Conservation (phyloP, 37 sponge, comb jelly and placozoan genomes). For the Geodia barretti region DNA sequence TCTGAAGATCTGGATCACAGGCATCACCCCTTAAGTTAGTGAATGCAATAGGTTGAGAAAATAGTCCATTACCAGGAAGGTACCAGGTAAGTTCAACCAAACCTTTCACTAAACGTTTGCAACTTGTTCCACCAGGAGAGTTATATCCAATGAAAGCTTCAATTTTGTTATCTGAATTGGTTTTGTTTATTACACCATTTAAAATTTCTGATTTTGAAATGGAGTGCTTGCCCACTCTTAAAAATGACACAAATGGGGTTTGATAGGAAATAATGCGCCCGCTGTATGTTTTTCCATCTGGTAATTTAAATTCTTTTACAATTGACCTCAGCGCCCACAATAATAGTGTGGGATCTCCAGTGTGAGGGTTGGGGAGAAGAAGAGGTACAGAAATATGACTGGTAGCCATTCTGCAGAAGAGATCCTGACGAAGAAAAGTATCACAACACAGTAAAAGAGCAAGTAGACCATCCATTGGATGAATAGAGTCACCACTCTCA, state of each 20-base stretch:
- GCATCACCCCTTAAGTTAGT: conserved; percentile 37
- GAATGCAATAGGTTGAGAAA: conserved; percentile 31
- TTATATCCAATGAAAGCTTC: conserved; percentile 23
- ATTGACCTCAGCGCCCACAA: conserved; percentile 31
- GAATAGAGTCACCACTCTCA: not conserved
- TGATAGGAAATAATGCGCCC: conserved; percentile 8
- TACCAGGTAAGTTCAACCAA: conserved; percentile 41
- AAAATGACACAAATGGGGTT: conserved; percentile 44
- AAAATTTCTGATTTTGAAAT: conserved; percentile 39
- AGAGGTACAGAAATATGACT: conserved; percentile 39
- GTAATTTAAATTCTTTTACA: conserved; percentile 27
- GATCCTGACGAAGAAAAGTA: conserved; percentile 35
- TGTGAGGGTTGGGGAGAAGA: conserved; percentile 24
- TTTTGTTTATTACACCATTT: conserved; percentile 16
- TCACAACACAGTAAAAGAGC: conserved; percentile 33
- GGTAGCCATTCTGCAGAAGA: conserved; percentile 3
- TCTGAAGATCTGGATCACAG: not conserved
- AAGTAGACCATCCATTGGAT: conserved; percentile 46
- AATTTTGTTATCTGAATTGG: too few relatives aligned
- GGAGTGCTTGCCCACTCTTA: conserved; percentile 17
- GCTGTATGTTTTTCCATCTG: not conserved
- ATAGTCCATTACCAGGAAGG: conserved; percentile 15
- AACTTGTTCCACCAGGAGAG: conserved; percentile 14
- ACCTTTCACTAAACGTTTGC: conserved; percentile 15
- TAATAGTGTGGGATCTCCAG: not conserved